These are phyloP conservation scores for Naja naja DNA, from an alignment of 2,113 vertebrate genomes.

Conservation along the genomic window DNA sequence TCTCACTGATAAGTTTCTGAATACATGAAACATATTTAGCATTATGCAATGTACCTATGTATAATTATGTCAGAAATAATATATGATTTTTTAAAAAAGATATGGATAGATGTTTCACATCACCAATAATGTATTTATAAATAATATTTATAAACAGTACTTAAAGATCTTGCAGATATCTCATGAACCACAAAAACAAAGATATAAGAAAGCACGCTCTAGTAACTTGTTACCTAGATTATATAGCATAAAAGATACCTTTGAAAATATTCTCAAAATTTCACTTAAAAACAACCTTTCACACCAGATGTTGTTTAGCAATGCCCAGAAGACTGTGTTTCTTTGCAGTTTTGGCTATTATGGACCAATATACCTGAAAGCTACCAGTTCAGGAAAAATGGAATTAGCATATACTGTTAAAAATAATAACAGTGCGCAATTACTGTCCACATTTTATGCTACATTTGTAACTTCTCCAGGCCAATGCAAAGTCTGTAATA, in stretches of 20 bases:
- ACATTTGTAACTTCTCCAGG: neutral
- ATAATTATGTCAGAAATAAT: neutral
- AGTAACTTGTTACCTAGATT: neutral
- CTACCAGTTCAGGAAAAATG: neutral
- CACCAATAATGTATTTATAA: neutral
- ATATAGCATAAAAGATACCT: neutral
- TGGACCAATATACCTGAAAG: neutral
- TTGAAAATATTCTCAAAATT: neutral
- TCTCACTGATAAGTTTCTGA: neutral
- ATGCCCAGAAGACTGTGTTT: neutral
- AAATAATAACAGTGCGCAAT: neutral
- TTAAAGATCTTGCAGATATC: neutral
- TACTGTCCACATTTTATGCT: neutral
- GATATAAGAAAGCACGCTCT: neutral
- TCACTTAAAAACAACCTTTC: neutral
- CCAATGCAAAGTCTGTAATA: neutral
- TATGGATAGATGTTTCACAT: constrained; percentile 9
- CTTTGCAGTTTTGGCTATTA: neutral
- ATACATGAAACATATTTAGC: neutral
- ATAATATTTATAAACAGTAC: neutral
- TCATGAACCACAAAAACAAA: neutral
- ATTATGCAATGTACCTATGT: neutral
- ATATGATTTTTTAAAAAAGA: constrained; percentile 5
- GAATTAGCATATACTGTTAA: neutral
- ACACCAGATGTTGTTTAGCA: neutral